Evolutionary conservation across 2,888 invertebrate genomes (phyloP).

Genomic region (Cephus pygmeus): DNA sequence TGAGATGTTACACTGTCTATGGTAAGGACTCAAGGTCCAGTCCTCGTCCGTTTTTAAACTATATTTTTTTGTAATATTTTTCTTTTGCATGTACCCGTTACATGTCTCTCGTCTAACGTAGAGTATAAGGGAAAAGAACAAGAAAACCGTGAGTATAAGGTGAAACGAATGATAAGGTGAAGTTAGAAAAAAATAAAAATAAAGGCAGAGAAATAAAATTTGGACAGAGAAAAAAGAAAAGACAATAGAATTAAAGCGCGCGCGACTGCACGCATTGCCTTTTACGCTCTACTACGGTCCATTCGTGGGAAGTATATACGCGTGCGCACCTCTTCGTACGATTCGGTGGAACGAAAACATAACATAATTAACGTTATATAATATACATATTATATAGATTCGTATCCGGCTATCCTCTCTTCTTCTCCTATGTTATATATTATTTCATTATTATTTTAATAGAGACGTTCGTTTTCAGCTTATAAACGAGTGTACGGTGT

Average conservation of each 20-base stretch:
- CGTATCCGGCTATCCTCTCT: conserved; percentile 50
- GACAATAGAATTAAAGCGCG: conserved; percentile 18
- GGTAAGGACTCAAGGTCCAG: neutral
- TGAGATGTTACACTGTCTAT: neutral
- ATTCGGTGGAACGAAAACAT: conserved; percentile 41
- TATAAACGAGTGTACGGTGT: conserved; percentile 43
- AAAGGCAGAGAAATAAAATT: neutral
- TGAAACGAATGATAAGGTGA: neutral
- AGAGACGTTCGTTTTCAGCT: conserved; percentile 44
- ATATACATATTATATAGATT: conserved; percentile 59
- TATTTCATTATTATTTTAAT: conserved; percentile 47
- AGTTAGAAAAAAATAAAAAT: neutral
- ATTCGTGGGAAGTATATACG: conserved; percentile 8
- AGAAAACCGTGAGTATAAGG: conserved; percentile 9
- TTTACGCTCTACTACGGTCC: conserved; percentile 13
- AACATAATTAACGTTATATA: conserved; percentile 58
- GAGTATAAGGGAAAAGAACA: conserved; percentile 18
- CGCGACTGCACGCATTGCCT: conserved; percentile 19
- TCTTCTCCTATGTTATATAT: conserved; percentile 50
- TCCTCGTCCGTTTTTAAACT: neutral
- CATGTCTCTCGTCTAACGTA: conserved; percentile 19
- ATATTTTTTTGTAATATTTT: conserved; percentile 9
- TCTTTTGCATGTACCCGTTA: conserved; percentile 15
- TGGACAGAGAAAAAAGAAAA: neutral
- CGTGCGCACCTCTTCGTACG: conserved; percentile 15